Base-by-base conservation (phyloP, 2,888 invertebrate genomes). In the Drosophila limbata region DNA sequence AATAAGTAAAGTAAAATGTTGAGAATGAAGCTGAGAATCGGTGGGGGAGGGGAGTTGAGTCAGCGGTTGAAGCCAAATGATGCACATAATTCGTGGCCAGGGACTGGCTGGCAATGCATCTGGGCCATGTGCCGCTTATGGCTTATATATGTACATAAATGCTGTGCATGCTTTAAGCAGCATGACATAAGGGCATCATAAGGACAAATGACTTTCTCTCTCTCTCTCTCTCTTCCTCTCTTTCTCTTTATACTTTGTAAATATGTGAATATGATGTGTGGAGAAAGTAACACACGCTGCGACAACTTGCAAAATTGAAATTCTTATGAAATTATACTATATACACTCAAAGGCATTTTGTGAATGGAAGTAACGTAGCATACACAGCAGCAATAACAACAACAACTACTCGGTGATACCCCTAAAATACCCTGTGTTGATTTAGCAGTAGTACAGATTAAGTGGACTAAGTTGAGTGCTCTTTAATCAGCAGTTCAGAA, bases 291-390 rank as follows among this genome's bases (percentile, higher is more conserved):
- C 59, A 73, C 47, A 70, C 70, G 53, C 19, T 68, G 64, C 55
- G 62, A 69, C 72, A 77, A 52, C 66, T 79, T 65, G 44, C 64
- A 40, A 70, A 79, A 83, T 77, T 77, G 71, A 71, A 84, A 79
- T 81, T 81, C 83, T 69, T 73, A 63, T 66, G 53, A 59, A 73
- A 83, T 75, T 79, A 67, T 68, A 83, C 73, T 79, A 67, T 68
- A 75, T 70, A 69, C 62, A 73, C 66, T 73, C 71, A 69, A 81
- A 74, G 65, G 73, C 64, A 81, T 77, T 72, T 75, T 21, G n/a
- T 28, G 28, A 6, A 28, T 28, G 65, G 63, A 10, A 47, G 44
- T n/a, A n/a, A 21, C 33, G 13, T 6, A n/a, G 15, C 53, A 53
- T 9, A 17, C 5, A 21, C 10, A 59, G 15, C 35, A 47, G 25